Evolutionary conservation across 2,888 invertebrate species (phyloP), one percentile per base, ranked within the genome.

Genomic region (Dryadula phaetusa): DNA sequence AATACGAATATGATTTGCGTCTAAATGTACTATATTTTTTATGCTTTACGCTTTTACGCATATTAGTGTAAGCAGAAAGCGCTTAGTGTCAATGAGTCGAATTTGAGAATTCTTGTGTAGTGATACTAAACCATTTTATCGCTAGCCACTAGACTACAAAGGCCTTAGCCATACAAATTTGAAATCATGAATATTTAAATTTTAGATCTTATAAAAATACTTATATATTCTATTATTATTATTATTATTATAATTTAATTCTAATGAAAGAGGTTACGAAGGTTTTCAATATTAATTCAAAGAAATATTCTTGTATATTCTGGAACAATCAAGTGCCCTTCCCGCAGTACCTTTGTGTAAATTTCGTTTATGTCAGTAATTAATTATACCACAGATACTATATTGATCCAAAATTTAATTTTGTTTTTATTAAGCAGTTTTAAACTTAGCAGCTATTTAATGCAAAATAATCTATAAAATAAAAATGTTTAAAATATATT

Each of bases 311-410:
- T 60, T 66, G 49, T 62, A 25, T 52, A 66, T 52, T 69, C 40
- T 60, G 22, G 34, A 69, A 66, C 69, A 66, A 66, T 66, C 37
- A 69, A 64, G 44, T 54, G 22, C 62, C 47, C 14, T 53, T 37
- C 12, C 47, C 63, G 44, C 65, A 63, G 66, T 68, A 53, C 61
- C 52, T 68, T 68, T 68, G 66, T 66, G 65, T 37, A 67, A 64
- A 69, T 60, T 66, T 63, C 20, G 62, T 42, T 28, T 70, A 54
- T 42, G 62, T 42, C 63, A 66, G 28, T 54, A 66, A 60, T 66
- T 66, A 64, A 70, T 64, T 64, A 64, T 37, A 52, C 61, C 47
- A 37, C 12, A 20, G 14, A 46, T 56, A 44, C 34, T 28, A n/a
- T 61, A 64, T 66, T 66, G 66, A 66, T 61, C 49, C 47, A 25